These are phyloP conservation scores for Opisthograptis luteolata DNA, from an alignment of 2,888 invertebrate genomes.

Conservation along the genomic window DNA sequence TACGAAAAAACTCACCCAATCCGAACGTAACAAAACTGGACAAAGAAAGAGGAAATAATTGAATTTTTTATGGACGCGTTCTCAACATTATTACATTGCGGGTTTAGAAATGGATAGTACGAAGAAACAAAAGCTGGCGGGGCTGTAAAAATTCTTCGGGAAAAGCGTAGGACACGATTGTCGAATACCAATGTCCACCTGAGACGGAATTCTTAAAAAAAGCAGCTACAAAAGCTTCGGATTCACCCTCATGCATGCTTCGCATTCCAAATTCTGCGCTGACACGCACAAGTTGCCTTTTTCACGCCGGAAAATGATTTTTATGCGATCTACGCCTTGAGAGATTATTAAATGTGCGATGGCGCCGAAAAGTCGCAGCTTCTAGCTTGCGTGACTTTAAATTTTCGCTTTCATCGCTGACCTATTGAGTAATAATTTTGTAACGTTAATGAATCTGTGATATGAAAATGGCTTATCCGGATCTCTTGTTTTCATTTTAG, in stretches of 20 bases:
- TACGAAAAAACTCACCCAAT: constrained; percentile 45
- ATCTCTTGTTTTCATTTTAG: too few relatives aligned
- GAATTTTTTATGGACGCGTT: constrained; percentile 58
- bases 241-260: constrained; percentile 44
- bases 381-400: too few relatives aligned
- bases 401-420: too few relatives aligned
- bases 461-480: too few relatives aligned
- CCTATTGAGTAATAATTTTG: too few relatives aligned
- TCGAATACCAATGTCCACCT: constrained; percentile 62
- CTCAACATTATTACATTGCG: constrained; percentile 57
- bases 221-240: constrained; percentile 44
- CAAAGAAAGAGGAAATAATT: constrained; percentile 53
- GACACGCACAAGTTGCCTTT: constrained; percentile 29
- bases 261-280: constrained; percentile 41
- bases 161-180: constrained; percentile 45
- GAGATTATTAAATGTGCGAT: constrained; percentile 25
- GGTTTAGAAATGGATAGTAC: constrained; percentile 46
- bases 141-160: constrained; percentile 47
- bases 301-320: constrained; percentile 32
- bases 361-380: neutral
- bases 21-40: constrained; percentile 48
- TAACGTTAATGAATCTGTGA: too few relatives aligned
- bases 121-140: constrained; percentile 50
- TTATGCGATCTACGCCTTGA: constrained; percentile 28
- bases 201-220: constrained; percentile 48